phyloP scores from a whole-genome alignment of 2,888 invertebrate species.

The Eupithecia vulgata region DNA sequence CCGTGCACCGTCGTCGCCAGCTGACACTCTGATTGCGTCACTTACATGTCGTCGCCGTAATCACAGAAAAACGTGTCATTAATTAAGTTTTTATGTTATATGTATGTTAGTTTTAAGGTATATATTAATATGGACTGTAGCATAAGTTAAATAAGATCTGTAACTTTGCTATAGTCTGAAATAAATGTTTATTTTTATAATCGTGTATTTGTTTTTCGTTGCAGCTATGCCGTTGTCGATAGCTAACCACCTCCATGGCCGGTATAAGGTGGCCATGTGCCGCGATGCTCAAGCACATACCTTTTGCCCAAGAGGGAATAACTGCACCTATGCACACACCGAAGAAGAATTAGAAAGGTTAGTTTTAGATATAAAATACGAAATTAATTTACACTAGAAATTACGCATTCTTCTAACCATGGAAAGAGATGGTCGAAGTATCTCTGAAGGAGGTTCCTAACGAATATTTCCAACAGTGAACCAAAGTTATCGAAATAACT shows the following conservation, averaged over 20 bases:
- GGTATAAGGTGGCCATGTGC: constrained; percentile 96
- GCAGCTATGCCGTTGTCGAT: constrained; percentile 64
- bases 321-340: constrained; percentile 96
- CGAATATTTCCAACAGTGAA: too few relatives aligned
- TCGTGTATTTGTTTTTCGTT: neutral
- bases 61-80: too few relatives aligned
- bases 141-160: too few relatives aligned
- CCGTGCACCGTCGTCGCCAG: too few relatives aligned
- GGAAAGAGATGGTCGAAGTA: neutral
- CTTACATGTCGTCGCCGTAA: too few relatives aligned
- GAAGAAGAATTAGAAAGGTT: constrained; percentile 95
- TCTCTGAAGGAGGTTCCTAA: neutral
- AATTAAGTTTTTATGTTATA: too few relatives aligned
- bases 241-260: constrained; percentile 77
- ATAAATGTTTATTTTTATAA: too few relatives aligned
- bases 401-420: neutral
- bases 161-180: too few relatives aligned
- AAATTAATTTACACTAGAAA: neutral
- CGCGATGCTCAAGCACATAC: constrained; percentile 91
- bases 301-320: constrained; percentile 92
- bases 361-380: constrained; percentile 31
- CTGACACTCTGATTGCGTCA: too few relatives aligned
- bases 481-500: too few relatives aligned
- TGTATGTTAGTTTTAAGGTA: too few relatives aligned
- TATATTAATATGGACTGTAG: too few relatives aligned